A percentile compares a stretch with the other conserved stretches of the same genome.
Evolutionary conservation across 2,797 vertebrate species (phyloP).

Genomic region (Gobio occitaniae): DNA sequence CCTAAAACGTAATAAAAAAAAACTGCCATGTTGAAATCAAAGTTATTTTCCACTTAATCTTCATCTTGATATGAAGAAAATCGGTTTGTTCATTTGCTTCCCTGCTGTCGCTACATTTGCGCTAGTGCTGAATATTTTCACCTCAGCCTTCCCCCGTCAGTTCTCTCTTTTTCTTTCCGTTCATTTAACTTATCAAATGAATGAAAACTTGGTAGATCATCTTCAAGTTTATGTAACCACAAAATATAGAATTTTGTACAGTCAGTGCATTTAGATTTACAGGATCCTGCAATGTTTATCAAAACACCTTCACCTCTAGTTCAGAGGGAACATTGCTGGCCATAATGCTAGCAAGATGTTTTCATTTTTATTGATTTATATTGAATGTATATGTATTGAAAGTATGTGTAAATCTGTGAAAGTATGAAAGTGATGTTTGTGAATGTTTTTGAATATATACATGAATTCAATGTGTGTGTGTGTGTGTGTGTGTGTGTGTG

Average conservation of each 20-base stretch:
- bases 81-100: background rate
- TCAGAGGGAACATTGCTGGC: background rate
- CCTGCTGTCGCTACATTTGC: background rate
- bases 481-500: too few species aligned
- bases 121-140: constrained; percentile 1
- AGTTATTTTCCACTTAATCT: constrained; percentile 6
- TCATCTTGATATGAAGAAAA: constrained; percentile 16
- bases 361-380: background rate
- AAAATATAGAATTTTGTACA: background rate
- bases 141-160: background rate
- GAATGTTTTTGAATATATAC: background rate
- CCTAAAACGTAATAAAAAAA: constrained; percentile 9
- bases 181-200: constrained; percentile 20
- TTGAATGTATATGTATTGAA: background rate
- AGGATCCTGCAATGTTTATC: background rate
- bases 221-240: background rate
- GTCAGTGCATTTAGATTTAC: background rate
- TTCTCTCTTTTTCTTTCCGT: background rate
- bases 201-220: background rate
- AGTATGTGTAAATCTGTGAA: background rate
- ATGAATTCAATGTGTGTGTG: background rate
- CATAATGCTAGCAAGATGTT: background rate
- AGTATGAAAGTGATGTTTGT: background rate
- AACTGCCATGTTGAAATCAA: constrained; percentile 4
- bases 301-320: background rate